Percentiles rank a stretch among this genome's conserved stretches.
These are phyloP conservation scores for Phocides pigmalion DNA, from an alignment of 1,140 invertebrate species.

Conservation along the genomic window DNA sequence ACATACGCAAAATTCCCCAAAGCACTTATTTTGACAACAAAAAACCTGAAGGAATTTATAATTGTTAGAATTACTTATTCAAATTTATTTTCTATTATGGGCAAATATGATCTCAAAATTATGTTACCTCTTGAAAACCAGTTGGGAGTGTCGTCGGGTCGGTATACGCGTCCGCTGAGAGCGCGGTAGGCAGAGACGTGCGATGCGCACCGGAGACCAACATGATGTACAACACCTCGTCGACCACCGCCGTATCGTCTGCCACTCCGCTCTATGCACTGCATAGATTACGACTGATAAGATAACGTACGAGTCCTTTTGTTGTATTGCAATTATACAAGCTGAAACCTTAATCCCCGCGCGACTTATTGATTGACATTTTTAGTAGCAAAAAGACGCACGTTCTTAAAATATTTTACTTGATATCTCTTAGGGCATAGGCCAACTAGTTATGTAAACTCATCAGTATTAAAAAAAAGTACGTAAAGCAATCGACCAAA, in stretches of 20 bases:
- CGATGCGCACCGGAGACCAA: conserved; percentile 66
- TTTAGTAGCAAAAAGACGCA: conserved; percentile 2
- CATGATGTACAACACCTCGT: conserved; percentile 54
- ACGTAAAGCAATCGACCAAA: too few species aligned
- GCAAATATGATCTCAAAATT: conserved; percentile 22
- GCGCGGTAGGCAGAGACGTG: conserved; percentile 54
- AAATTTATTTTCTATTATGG: too few species aligned
- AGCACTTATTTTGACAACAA: too few species aligned
- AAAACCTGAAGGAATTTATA: too few species aligned
- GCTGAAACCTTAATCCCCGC: background rate
- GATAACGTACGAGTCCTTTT: conserved; percentile 44
- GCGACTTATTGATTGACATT: conserved; percentile 22
- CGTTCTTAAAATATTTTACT: background rate
- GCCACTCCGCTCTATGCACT: conserved; percentile 30
- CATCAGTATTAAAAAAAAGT: too few species aligned
- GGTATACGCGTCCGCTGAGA: conserved; percentile 36
- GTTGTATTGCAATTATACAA: conserved; percentile 42
- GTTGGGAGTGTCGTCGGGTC: conserved; percentile 14
- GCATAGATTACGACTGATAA: conserved; percentile 48
- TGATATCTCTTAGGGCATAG: background rate
- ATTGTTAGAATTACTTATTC: too few species aligned
- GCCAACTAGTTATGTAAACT: too few species aligned
- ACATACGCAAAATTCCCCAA: too few species aligned
- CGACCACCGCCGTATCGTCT: conserved; percentile 3
- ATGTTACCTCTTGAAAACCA: conserved; percentile 51